Percentiles rank a stretch among this genome's conserved stretches.
Conservation (phyloP, 2,113 vertebrate species). For the Toxotes chatareus region DNA sequence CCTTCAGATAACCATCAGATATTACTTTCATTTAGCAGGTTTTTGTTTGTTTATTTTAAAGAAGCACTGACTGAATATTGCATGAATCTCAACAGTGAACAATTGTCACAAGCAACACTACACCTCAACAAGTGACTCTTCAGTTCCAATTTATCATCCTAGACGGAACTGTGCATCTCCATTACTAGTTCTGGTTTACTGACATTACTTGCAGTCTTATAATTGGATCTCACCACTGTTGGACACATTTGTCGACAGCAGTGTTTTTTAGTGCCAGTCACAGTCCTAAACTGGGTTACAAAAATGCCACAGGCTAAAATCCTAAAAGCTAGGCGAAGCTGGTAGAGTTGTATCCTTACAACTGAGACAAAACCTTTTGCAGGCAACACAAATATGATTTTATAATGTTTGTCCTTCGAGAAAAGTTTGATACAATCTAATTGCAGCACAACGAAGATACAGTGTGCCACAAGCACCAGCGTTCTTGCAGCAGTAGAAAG, state of each 20-base stretch:
- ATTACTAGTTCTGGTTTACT: neutral
- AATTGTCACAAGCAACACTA: neutral
- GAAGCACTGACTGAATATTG: neutral
- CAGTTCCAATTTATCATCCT: constrained; percentile 2
- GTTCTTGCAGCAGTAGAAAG: too few relatives aligned
- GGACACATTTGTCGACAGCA: constrained; percentile 20
- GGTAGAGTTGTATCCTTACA: neutral
- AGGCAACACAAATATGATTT: neutral
- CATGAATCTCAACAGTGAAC: neutral
- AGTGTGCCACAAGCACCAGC: neutral
- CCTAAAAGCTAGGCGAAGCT: constrained; percentile 19
- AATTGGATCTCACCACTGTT: constrained; percentile 16
- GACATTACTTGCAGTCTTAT: constrained; percentile 2
- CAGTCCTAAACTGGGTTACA: constrained; percentile 37
- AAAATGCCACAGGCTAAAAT: constrained; percentile 35
- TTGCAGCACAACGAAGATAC: neutral
- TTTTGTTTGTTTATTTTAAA: neutral
- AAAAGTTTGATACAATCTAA: neutral
- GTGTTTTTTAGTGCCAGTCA: constrained; percentile 38
- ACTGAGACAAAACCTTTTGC: neutral
- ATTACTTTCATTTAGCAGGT: neutral
- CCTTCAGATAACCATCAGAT: too few relatives aligned
- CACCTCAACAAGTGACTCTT: constrained; percentile 38
- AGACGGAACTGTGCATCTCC: neutral
- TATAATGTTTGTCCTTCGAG: neutral